Evolutionary conservation across 2,888 invertebrate genomes (phyloP), one percentile per base, ranked within the genome.

Genomic region (Caenorhabditis sp.): DNA sequence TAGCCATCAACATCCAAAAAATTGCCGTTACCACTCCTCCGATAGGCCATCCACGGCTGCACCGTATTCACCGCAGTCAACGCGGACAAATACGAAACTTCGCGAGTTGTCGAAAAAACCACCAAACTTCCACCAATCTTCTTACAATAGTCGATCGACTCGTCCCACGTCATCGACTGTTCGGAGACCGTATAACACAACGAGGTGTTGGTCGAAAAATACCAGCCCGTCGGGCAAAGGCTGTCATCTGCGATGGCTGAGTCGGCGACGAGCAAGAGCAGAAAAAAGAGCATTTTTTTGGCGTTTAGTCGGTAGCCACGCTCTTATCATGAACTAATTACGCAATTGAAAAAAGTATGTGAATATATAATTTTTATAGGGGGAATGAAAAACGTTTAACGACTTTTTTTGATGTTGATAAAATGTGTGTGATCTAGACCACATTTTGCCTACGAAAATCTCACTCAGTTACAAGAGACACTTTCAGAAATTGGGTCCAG

Each of bases 31-130:
- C 69, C 59, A 0, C 69, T 66, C 21, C 69, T 12, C 2, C 61
- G 58, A 43, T 55, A 58, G 17, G 58, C 73, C 21, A 74, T 19
- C 73, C 73, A 74, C 12, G 73, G 69, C 24, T 58, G 62, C 2
- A 62, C 60, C 1, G 69, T 26, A 4, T 43, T 27, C 1, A 49
- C 36, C 0, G 49, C 21, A 21, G 74, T 62, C n/a, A 66, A 57
- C 5, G 17, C 31, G 17, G 17, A 27, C 21, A 72, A n/a, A 31
- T 60, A 64, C 36, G 60, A 27, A 1, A 49, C 4, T 27, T 72
- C 71, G 14, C 24, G 17, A 8, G 57, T 31, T 17, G 58, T 37
- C 8, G 57, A 10, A 26, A 72, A 21, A 12, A 53, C 63, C 8
- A 49, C 62, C 36, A 60, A 58, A 5, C 24, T 26, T n/a, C 64